These are phyloP conservation scores for Myopa testacea DNA, from an alignment of 2,888 invertebrate species.

Conservation along the genomic window DNA sequence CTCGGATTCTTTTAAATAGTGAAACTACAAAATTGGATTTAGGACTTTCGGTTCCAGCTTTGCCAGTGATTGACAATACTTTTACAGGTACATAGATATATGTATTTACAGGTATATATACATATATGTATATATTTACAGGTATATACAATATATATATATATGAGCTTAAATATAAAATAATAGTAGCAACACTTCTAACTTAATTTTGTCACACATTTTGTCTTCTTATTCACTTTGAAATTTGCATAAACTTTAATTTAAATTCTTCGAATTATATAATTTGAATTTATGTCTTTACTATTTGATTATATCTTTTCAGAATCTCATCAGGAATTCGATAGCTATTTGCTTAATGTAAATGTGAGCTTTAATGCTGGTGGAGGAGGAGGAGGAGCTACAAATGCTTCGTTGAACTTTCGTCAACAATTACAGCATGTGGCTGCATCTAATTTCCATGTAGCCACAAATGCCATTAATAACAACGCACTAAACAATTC, in stretches of 20 bases:
- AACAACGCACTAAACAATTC: slow-evolving; percentile 27
- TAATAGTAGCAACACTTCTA: too few relatives aligned
- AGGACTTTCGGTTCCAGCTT: slow-evolving; percentile 77
- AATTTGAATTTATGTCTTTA: neutral
- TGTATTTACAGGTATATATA: too few relatives aligned
- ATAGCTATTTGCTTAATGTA: slow-evolving; percentile 74
- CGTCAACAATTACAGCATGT: slow-evolving; percentile 52
- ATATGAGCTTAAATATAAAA: too few relatives aligned
- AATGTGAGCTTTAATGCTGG: slow-evolving; percentile 58
- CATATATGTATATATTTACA: too few relatives aligned
- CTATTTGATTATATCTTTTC: neutral
- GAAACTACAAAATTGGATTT: slow-evolving; percentile 82
- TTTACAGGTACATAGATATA: slow-evolving; percentile 75
- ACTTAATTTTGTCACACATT: neutral
- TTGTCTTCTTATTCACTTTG: neutral
- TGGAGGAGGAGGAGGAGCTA: slow-evolving; percentile 47
- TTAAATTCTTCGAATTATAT: neutral
- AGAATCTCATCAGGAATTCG: slow-evolving; percentile 81
- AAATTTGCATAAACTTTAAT: neutral
- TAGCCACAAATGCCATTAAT: slow-evolving; percentile 42
- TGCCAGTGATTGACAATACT: slow-evolving; percentile 79
- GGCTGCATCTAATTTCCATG: slow-evolving; percentile 52
- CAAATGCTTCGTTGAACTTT: slow-evolving; percentile 48
- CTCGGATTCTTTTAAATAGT: slow-evolving; percentile 83
- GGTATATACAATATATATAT: too few relatives aligned